Percentiles rank a stretch among this genome's conserved stretches.
These are phyloP conservation scores for Dryococelus australis DNA, from an alignment of 2,888 invertebrate species.

Conservation along the genomic window DNA sequence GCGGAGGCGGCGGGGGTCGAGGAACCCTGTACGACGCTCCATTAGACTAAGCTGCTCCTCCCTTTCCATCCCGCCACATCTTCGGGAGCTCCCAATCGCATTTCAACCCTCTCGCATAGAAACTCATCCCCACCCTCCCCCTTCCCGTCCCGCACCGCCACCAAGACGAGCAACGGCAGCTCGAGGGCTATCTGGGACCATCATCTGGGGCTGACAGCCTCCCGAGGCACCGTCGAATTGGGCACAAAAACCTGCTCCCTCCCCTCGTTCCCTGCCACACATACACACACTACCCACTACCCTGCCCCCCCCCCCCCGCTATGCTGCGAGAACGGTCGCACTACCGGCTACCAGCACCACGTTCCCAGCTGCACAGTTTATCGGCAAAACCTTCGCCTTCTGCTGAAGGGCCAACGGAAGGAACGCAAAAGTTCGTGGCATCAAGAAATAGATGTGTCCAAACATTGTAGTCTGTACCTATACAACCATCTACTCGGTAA, in stretches of 20 bases:
- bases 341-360: neutral
- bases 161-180: neutral
- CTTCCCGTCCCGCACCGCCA: too few relatives aligned
- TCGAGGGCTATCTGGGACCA: neutral
- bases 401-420: too few relatives aligned
- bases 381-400: too few relatives aligned
- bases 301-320: too few relatives aligned
- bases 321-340: neutral
- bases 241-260: neutral
- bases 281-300: neutral
- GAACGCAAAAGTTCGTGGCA: too few relatives aligned
- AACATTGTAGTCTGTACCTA: too few relatives aligned
- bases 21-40: neutral
- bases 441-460: too few relatives aligned
- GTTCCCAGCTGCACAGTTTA: neutral
- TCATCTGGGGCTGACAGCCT: conserved; percentile 4
- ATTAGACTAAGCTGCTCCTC: neutral
- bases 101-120: neutral
- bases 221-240: neutral
- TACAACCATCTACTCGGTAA: too few relatives aligned
- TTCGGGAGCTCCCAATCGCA: neutral
- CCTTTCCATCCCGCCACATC: neutral
- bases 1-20: too few relatives aligned
- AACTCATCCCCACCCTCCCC: neutral
- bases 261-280: neutral